These are phyloP conservation scores for Carduelis carduelis DNA, from an alignment of 2,797 vertebrate species.

Conservation along the genomic window DNA sequence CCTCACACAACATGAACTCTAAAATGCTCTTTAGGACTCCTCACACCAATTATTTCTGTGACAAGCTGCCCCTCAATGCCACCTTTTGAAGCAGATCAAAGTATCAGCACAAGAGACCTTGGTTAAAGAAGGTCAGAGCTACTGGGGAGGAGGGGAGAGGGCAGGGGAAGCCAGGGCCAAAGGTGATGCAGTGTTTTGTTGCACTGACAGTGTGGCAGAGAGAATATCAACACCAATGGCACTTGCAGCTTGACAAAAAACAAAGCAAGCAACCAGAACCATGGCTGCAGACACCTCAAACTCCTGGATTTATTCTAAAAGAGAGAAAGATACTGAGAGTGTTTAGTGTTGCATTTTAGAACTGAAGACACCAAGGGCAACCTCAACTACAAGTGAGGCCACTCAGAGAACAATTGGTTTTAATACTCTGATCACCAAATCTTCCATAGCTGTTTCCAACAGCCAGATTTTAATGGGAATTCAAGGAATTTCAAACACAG, in stretches of 20 bases:
- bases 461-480: neutral
- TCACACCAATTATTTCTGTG: neutral
- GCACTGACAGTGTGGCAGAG: neutral
- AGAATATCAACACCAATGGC: neutral
- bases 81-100: neutral
- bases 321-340: neutral
- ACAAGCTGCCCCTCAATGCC: neutral
- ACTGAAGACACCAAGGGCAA: neutral
- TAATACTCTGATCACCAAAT: neutral
- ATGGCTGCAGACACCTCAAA: neutral
- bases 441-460: neutral
- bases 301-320: neutral
- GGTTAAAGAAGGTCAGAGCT: neutral
- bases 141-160: neutral
- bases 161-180: neutral
- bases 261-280: neutral
- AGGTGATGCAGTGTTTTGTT: neutral
- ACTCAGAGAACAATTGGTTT: neutral
- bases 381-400: neutral
- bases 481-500: neutral
- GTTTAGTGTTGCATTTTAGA: neutral
- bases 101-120: neutral
- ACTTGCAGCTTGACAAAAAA: neutral
- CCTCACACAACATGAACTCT: neutral
- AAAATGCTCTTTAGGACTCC: neutral